Base-by-base conservation (phyloP, 2,888 invertebrate species). In the Cryptosula pallasiana region DNA sequence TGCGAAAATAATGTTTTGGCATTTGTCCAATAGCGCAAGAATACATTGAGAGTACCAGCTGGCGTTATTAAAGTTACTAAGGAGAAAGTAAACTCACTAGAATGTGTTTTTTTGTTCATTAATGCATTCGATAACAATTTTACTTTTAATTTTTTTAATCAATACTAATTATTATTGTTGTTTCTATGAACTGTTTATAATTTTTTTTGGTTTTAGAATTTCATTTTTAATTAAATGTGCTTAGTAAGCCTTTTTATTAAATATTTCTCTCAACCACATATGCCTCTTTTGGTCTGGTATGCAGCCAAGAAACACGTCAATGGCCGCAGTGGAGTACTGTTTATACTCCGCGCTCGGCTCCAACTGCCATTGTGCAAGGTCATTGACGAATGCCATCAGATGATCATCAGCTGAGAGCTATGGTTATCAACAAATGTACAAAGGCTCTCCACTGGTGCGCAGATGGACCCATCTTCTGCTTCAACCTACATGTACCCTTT, bases 321-420 rank as follows among this genome's bases (percentile, higher is more conserved):
- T 63, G 63, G 32, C 5, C 45, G 45, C 45, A 20, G 63, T 23
- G 5, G 16, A n/a, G n/a, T n/a, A n/a, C n/a, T n/a, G n/a, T n/a
- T 27, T 27, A 32, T 63, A 63, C 13, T 9, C 13, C 32, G 5
- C 3, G 32, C 20, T 29, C 32, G 20, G 32, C 29, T 63, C 71
- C 55, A 55, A 20, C 27, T 45, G 55, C 45, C 71, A 55, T 55
- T 55, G 45, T 25, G 34, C 57, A 73, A 72, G 73, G 29, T 72
- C 73, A 45, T 73, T 74, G 35, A 73, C 35, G 70, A 71, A 55
- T 71, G 72, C 54, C 58, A 74, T 69, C 71, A 69, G 45, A 25
- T 73, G 57, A 73, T 73, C n/a, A 71, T 55, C 71, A 57, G 54
- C 71, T 71, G 71, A 55, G n/a, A 16, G 55, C 9, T 45, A 45